A percentile compares a stretch with the other conserved stretches of the same genome.
phyloP scores from a whole-genome alignment of 2,797 vertebrate species.

The Phyllotis vaccarum region DNA sequence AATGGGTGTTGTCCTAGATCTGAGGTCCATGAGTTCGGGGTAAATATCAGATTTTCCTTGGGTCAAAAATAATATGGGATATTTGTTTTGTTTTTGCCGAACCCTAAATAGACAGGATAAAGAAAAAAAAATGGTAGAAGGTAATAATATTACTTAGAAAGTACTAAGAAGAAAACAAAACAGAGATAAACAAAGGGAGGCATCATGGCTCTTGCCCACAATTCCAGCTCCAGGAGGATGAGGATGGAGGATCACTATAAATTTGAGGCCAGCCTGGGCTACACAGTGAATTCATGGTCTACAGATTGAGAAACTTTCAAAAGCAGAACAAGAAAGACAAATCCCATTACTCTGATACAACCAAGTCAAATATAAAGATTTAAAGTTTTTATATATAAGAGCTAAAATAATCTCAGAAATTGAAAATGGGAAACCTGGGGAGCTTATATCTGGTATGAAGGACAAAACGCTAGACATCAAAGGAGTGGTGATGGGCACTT shows the following conservation, averaged over 20 bases:
- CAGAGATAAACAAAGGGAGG: not conserved
- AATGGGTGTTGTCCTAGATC: slow-evolving; percentile 95
- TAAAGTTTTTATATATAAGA: not conserved
- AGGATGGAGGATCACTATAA: not conserved
- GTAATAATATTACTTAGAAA: slow-evolving; percentile 9
- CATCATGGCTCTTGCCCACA: not conserved
- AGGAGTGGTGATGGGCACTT: not conserved
- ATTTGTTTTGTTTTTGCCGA: slow-evolving; percentile 98
- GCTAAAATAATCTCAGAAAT: slow-evolving; percentile 21
- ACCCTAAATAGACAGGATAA: slow-evolving; percentile 91
- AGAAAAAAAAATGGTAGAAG: not conserved
- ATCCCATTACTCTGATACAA: not conserved
- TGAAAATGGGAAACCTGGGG: not conserved
- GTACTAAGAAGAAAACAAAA: slow-evolving; percentile 39
- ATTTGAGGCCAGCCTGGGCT: not conserved
- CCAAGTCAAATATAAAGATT: not conserved
- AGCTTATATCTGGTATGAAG: not conserved
- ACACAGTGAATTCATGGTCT: not conserved
- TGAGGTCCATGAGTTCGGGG: slow-evolving; percentile 97
- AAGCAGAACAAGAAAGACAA: not conserved
- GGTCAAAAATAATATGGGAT: slow-evolving; percentile 97
- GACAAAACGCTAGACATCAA: not conserved
- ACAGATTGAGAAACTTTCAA: not conserved
- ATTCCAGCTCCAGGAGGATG: not conserved
- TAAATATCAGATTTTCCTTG: slow-evolving; percentile 95